Conservation (phyloP, 2,888 invertebrate genomes). For the Agriopis leucophaearia region DNA sequence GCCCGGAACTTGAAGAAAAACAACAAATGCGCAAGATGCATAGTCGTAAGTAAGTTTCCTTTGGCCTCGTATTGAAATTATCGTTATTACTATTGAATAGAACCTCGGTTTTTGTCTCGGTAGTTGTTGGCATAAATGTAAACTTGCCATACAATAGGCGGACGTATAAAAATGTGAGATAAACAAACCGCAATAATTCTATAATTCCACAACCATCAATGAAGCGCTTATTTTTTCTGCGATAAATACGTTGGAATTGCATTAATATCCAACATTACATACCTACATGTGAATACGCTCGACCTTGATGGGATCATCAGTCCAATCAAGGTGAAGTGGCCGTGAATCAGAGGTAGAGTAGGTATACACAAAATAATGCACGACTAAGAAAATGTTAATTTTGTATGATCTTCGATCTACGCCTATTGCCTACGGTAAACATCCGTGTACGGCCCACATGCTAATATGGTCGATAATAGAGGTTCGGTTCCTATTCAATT, state of each 20-base stretch:
- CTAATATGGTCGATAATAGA: conserved; percentile 15
- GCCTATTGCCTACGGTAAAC: conserved; percentile 39
- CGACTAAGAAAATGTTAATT: conserved; percentile 50
- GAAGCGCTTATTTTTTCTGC: conserved; percentile 51
- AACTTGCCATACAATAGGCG: conserved; percentile 71
- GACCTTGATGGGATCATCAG: conserved; percentile 64
- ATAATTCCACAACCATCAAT: conserved; percentile 57
- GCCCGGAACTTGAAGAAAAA: conserved; percentile 35
- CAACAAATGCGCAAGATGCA: conserved; percentile 43
- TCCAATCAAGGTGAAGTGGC: conserved; percentile 60
- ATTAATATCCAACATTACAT: conserved; percentile 21
- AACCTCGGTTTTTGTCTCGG: conserved; percentile 55
- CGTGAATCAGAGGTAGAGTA: conserved; percentile 59
- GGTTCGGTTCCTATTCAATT: conserved; percentile 3
- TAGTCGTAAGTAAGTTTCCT: conserved; percentile 55
- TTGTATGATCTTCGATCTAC: conserved; percentile 37
- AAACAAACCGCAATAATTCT: conserved; percentile 58
- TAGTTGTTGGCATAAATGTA: conserved; percentile 54
- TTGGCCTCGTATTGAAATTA: conserved; percentile 65
- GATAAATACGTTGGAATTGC: conserved; percentile 21
- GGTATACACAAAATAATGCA: conserved; percentile 62
- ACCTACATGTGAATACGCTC: conserved; percentile 17
- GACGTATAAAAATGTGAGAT: conserved; percentile 74
- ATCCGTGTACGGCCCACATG: conserved; percentile 46
- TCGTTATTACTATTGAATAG: conserved; percentile 59